These are phyloP conservation scores for Notoglanidium macrostoma DNA, from an alignment of 2,797 vertebrate genomes.

Conservation along the genomic window DNA sequence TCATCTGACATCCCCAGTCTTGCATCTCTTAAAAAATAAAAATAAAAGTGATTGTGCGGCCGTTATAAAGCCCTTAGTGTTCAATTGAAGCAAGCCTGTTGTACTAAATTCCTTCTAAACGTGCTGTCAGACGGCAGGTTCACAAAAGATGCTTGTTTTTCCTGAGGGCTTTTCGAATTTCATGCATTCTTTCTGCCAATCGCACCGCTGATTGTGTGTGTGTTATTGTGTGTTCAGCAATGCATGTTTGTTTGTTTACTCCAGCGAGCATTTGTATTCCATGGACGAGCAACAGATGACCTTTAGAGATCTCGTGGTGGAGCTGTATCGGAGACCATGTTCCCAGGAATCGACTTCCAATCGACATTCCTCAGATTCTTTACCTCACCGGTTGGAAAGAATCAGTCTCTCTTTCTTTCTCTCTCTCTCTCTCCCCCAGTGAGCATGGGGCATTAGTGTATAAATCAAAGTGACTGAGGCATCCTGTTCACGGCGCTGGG, in stretches of 20 bases:
- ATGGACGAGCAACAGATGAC: background rate
- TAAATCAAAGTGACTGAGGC: slow-evolving; percentile 49
- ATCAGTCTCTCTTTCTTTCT: background rate
- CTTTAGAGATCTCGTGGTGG: background rate
- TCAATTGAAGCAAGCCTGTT: background rate
- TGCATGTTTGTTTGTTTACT: slow-evolving; percentile 2
- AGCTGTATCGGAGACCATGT: background rate
- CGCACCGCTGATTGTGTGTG: background rate
- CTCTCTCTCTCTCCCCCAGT: background rate
- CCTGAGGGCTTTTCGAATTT: background rate
- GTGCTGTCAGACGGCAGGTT: background rate
- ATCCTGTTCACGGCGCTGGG: slow-evolving; percentile 26
- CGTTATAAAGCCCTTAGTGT: background rate
- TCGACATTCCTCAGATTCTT: slow-evolving; percentile 56
- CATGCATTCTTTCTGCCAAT: background rate
- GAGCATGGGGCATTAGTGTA: slow-evolving; percentile 20
- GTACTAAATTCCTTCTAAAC: background rate
- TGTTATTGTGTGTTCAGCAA: background rate
- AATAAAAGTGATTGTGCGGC: background rate
- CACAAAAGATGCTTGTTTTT: background rate
- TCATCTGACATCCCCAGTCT: background rate
- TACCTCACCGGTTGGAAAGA: background rate
- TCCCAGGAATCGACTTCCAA: slow-evolving; percentile 37
- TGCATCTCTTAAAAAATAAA: background rate
- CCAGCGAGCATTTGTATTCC: background rate